phyloP scores from a whole-genome alignment of 1,140 invertebrate species.

The Asobara japonica region DNA sequence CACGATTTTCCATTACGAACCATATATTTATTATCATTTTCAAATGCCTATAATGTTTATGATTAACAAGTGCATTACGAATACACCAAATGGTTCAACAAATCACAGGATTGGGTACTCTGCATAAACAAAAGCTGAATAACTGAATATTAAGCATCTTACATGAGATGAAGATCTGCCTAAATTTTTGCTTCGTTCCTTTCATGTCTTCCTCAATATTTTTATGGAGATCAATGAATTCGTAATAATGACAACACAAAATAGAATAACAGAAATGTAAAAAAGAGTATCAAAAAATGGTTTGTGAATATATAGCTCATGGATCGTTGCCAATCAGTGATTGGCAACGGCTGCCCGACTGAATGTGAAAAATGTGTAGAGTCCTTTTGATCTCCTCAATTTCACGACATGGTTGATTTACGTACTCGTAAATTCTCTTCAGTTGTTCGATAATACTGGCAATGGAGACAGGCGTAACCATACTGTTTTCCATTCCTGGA shows the following conservation, averaged over 20 bases:
- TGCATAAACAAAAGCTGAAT: background rate
- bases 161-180: background rate
- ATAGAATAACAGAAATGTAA: background rate
- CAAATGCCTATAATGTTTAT: no score
- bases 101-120: background rate
- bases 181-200: background rate
- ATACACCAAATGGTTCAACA: background rate
- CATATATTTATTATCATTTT: no score
- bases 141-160: background rate
- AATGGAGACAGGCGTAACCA: background rate
- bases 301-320: background rate
- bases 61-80: background rate
- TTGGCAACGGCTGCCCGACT: background rate
- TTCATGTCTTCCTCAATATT: no score
- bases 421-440: background rate
- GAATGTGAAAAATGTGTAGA: background rate
- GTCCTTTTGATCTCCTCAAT: background rate
- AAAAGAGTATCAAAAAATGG: background rate
- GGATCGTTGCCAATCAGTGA: background rate
- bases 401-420: background rate
- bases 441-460: background rate
- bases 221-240: no score
- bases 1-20: no score
- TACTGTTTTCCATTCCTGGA: background rate
- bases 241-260: no score